phyloP scores from a whole-genome alignment of 1,140 invertebrate genomes.

The Drosophila parvula region DNA sequence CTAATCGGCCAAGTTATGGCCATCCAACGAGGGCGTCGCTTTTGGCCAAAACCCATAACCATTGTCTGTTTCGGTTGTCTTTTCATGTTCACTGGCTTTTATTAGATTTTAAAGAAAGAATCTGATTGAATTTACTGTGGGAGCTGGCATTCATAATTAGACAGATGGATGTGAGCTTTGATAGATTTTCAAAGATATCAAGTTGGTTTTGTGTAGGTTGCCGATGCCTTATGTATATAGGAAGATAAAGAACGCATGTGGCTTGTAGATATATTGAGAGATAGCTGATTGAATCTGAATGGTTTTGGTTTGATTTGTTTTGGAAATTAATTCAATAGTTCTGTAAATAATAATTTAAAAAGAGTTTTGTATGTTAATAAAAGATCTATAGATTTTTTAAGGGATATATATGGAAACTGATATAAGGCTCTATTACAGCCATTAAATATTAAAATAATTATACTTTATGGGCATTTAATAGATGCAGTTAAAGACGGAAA shows the following conservation, averaged over 20 bases:
- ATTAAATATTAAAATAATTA: too few relatives aligned
- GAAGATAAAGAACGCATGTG: slow-evolving; percentile 10
- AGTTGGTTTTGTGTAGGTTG: background rate
- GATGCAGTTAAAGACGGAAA: background rate
- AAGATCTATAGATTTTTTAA: background rate
- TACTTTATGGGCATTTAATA: too few relatives aligned
- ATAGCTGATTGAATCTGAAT: slow-evolving; percentile 13
- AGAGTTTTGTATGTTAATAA: background rate
- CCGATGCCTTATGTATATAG: background rate
- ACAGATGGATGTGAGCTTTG: slow-evolving; percentile 26
- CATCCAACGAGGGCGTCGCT: slow-evolving; percentile 66
- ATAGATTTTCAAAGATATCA: slow-evolving; percentile 41
- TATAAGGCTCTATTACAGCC: too few relatives aligned
- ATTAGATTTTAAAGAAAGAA: slow-evolving; percentile 58
- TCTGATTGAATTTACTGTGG: slow-evolving; percentile 62
- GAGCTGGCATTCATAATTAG: slow-evolving; percentile 46
- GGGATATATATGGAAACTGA: too few relatives aligned
- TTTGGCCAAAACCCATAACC: slow-evolving; percentile 72
- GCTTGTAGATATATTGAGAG: background rate
- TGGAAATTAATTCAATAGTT: background rate
- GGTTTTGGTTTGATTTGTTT: background rate
- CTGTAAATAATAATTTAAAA: background rate
- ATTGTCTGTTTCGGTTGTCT: slow-evolving; percentile 44
- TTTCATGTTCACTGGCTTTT: slow-evolving; percentile 43
- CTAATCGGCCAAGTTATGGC: slow-evolving; percentile 73